Conservation (phyloP, 2,797 vertebrate genomes). For the Epinephelus awoara region DNA sequence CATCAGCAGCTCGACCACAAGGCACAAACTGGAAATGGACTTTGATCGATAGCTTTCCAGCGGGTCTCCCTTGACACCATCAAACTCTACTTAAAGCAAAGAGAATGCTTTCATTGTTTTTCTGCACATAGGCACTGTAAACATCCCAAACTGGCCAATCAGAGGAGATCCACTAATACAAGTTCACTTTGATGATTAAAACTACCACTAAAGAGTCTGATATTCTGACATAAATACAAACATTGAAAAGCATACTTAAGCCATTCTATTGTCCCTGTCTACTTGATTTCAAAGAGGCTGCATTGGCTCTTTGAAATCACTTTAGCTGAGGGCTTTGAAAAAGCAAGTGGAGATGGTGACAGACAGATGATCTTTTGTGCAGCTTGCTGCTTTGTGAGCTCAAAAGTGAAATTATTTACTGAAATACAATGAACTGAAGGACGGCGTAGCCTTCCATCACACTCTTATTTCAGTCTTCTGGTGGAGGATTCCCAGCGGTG, state of each 20-base stretch:
- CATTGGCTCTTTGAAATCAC: not conserved
- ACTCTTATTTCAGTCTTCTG: not conserved
- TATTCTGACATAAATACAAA: not conserved
- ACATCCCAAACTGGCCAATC: not conserved
- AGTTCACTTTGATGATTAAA: slow-evolving; percentile 2
- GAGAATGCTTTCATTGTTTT: slow-evolving; percentile 23
- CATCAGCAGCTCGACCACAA: slow-evolving; percentile 66
- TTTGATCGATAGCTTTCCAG: slow-evolving; percentile 71
- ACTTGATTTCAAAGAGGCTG: not conserved
- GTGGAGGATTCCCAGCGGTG: not conserved
- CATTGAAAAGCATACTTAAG: not conserved
- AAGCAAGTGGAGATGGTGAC: slow-evolving; percentile 4
- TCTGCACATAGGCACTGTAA: slow-evolving; percentile 9
- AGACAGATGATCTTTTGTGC: slow-evolving; percentile 16
- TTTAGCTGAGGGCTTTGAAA: not conserved
- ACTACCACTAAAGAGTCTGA: not conserved
- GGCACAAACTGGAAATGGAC: slow-evolving; percentile 60
- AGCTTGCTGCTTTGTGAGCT: not conserved
- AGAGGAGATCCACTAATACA: not conserved
- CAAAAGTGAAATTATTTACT: not conserved
- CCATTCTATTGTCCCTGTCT: not conserved
- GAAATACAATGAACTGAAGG: not conserved
- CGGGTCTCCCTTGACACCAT: slow-evolving; percentile 32
- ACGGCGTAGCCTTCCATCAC: slow-evolving; percentile 5
- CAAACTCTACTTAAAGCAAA: slow-evolving; percentile 23